These are phyloP conservation scores for Entomyzon cyanotis DNA, from an alignment of 2,113 vertebrate genomes.

Conservation along the genomic window DNA sequence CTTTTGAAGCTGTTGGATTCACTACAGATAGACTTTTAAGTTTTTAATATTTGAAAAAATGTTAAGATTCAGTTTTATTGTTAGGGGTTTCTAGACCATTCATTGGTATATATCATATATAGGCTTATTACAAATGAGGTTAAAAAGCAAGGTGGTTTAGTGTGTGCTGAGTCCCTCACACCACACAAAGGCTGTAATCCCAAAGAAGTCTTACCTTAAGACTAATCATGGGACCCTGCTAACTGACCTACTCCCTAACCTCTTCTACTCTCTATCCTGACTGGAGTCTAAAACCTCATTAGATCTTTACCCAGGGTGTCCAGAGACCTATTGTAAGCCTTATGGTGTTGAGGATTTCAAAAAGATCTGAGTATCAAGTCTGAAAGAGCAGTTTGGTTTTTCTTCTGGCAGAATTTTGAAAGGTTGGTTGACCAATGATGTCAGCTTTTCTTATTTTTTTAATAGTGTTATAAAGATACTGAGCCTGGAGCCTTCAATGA, in stretches of 20 bases:
- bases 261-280: not conserved
- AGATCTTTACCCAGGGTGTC: not conserved
- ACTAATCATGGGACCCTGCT: not conserved
- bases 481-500: not conserved
- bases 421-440: not conserved
- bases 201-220: not conserved
- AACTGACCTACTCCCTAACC: not conserved
- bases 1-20: not conserved
- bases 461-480: not conserved
- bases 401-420: not conserved
- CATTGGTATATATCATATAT: not conserved
- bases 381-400: rapidly evolving
- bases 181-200: not conserved
- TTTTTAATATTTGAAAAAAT: not conserved
- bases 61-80: not conserved
- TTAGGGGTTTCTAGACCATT: not conserved
- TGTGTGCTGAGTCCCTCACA: not conserved
- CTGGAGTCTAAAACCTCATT: not conserved
- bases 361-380: not conserved
- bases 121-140: not conserved
- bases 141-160: not conserved
- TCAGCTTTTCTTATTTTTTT: not conserved
- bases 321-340: not conserved
- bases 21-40: not conserved
- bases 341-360: not conserved